A percentile compares a stretch with the other conserved stretches of the same genome.
phyloP scores from a whole-genome alignment of 2,797 vertebrate genomes.

The Hippoglossus hippoglossus region DNA sequence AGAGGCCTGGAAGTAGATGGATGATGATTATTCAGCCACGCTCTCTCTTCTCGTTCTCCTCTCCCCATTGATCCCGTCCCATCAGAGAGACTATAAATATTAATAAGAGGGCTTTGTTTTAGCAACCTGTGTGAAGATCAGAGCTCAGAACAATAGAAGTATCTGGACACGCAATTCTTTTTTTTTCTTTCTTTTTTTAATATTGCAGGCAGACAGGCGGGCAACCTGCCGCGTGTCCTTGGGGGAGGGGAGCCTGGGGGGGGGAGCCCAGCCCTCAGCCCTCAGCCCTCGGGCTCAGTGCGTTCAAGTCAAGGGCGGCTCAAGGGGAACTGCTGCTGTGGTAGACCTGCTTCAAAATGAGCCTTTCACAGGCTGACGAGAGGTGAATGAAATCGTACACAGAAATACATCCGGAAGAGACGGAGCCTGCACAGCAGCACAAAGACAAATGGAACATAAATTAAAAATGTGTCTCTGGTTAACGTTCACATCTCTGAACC shows the following conservation, averaged over 20 bases:
- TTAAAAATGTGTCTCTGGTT: background rate
- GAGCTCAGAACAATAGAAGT: conserved; percentile 80
- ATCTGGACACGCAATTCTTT: conserved; percentile 72
- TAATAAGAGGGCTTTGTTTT: conserved; percentile 85
- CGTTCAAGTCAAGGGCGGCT: conserved; percentile 79
- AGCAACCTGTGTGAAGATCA: conserved; percentile 85
- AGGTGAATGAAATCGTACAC: too few relatives aligned
- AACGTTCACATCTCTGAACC: too few relatives aligned
- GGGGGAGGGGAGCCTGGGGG: conserved; percentile 73
- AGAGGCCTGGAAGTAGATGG: conserved; percentile 74
- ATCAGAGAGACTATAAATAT: conserved; percentile 88
- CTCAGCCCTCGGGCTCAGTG: conserved; percentile 71
- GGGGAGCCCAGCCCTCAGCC: conserved; percentile 54
- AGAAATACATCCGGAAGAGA: background rate
- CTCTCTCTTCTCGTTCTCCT: conserved; percentile 67
- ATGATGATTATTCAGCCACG: conserved; percentile 85
- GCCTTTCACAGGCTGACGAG: conserved; percentile 25
- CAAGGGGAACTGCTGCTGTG: conserved; percentile 73
- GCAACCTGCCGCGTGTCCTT: conserved; percentile 73
- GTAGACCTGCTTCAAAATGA: conserved; percentile 62
- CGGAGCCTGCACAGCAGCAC: background rate
- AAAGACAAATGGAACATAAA: conserved; percentile 5
- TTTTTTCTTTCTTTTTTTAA: conserved; percentile 17
- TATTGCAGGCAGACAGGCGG: conserved; percentile 56
- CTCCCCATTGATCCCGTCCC: conserved; percentile 84